These are phyloP conservation scores for Galeopterus variegatus DNA, from an alignment of 2,113 vertebrate species.

Conservation along the genomic window DNA sequence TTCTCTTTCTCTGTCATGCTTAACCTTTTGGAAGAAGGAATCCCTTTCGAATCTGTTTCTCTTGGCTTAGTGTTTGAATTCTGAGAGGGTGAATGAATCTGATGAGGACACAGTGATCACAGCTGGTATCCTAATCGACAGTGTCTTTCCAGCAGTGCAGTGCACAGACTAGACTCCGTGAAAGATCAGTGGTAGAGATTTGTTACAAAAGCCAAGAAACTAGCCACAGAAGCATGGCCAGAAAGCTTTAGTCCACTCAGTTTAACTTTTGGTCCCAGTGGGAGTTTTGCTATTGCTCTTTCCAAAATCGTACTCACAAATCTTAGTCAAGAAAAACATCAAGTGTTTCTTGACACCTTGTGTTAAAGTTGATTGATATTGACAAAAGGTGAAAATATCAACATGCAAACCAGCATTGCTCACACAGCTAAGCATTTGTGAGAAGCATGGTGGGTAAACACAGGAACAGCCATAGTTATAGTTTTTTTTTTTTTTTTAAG, in stretches of 20 bases:
- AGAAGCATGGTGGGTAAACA: constrained; percentile 59
- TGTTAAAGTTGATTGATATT: constrained; percentile 79
- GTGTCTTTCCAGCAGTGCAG: constrained; percentile 40
- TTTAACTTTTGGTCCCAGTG: background rate
- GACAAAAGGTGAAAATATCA: constrained; percentile 78
- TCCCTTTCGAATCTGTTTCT: constrained; percentile 80
- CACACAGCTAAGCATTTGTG: background rate
- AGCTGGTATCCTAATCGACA: constrained; percentile 6
- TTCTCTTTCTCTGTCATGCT: constrained; percentile 81
- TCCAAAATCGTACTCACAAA: constrained; percentile 29
- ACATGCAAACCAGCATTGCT: constrained; percentile 24
- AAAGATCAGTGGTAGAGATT: background rate
- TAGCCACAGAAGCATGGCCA: constrained; percentile 59
- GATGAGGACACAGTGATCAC: constrained; percentile 40
- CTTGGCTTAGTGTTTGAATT: constrained; percentile 83
- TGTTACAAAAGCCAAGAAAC: constrained; percentile 3
- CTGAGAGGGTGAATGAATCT: constrained; percentile 82
- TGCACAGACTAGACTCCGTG: background rate
- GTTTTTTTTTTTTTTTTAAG: constrained; percentile 31
- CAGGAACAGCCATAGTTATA: constrained; percentile 68
- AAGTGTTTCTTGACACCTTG: constrained; percentile 70
- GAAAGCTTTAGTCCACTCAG: constrained; percentile 36
- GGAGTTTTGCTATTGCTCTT: constrained; percentile 49
- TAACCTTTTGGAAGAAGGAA: constrained; percentile 84
- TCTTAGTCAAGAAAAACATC: constrained; percentile 52